These are phyloP conservation scores for Chorisops tibialis DNA, from an alignment of 2,888 invertebrate genomes.

Conservation along the genomic window DNA sequence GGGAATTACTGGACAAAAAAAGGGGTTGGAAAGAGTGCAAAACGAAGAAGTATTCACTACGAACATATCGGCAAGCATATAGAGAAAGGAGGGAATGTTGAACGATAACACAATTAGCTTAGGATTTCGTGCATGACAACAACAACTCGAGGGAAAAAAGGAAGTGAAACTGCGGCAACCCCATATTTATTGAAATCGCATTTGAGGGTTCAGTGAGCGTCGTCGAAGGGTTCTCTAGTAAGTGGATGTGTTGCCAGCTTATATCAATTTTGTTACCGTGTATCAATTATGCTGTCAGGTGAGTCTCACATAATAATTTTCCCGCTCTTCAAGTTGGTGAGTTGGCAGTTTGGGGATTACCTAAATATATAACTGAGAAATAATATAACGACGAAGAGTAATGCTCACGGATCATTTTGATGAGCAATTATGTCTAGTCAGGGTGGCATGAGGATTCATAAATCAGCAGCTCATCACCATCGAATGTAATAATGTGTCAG, in stretches of 20 bases:
- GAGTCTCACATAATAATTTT: slow-evolving; percentile 7
- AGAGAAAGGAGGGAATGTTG: slow-evolving; percentile 2
- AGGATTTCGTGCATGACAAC: slow-evolving; percentile 4
- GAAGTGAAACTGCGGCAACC: slow-evolving; percentile 1
- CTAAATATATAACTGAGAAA: too few relatives aligned
- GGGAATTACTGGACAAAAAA: not conserved
- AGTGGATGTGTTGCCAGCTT: slow-evolving; percentile 16
- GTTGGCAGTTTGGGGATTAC: too few relatives aligned
- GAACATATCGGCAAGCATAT: too few relatives aligned
- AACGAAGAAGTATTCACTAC: too few relatives aligned
- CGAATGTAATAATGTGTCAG: too few relatives aligned
- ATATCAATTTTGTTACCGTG: slow-evolving; percentile 4
- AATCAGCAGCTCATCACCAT: too few relatives aligned
- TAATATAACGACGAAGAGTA: too few relatives aligned
- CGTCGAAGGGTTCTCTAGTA: not conserved
- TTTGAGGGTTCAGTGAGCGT: slow-evolving; percentile 14
- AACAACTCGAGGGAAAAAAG: not conserved
- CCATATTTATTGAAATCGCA: slow-evolving; percentile 11
- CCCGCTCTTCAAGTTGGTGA: not conserved
- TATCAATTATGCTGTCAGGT: slow-evolving; percentile 21
- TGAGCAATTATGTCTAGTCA: too few relatives aligned
- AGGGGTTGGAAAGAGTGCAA: not conserved
- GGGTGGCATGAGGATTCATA: too few relatives aligned
- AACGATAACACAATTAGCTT: slow-evolving; percentile 24
- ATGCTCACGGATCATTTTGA: too few relatives aligned